Evolutionary conservation across 2,797 vertebrate genomes (phyloP).

Genomic region (Ataeniobius toweri): DNA sequence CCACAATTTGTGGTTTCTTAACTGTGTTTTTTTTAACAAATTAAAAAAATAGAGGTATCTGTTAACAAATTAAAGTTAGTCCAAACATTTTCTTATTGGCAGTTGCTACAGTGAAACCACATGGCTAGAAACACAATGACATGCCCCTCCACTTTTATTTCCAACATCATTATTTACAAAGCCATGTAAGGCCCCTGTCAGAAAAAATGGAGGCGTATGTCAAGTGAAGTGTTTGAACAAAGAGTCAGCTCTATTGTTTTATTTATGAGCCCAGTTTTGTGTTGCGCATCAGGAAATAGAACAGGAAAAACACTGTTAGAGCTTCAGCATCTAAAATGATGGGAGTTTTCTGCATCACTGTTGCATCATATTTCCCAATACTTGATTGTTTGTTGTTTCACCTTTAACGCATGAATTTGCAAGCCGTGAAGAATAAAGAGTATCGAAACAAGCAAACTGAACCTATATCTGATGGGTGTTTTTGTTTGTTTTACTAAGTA

Average conservation of each 20-base stretch:
- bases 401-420: constrained; percentile 4
- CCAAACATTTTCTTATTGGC: not conserved
- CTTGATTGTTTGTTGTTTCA: constrained; percentile 1
- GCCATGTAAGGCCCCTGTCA: constrained; percentile 1
- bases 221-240: constrained; percentile 27
- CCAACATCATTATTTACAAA: constrained; percentile 26
- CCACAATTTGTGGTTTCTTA: not conserved
- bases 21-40: not conserved
- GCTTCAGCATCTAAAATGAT: constrained; percentile 10
- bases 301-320: not conserved
- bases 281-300: constrained; percentile 14
- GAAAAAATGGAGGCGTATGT: constrained; percentile 20
- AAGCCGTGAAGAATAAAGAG: not conserved
- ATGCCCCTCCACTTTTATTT: constrained; percentile 10
- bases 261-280: constrained; percentile 16
- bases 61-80: not conserved
- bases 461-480: not conserved
- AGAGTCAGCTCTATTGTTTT: constrained; percentile 11
- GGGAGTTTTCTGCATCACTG: constrained; percentile 3
- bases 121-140: constrained; percentile 7
- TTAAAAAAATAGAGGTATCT: not conserved
- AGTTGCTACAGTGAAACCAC: not conserved
- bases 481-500: not conserved
- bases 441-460: not conserved
- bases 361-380: constrained; percentile 7